Conservation (phyloP, 1,140 invertebrate species). For the Cydia amplana region DNA sequence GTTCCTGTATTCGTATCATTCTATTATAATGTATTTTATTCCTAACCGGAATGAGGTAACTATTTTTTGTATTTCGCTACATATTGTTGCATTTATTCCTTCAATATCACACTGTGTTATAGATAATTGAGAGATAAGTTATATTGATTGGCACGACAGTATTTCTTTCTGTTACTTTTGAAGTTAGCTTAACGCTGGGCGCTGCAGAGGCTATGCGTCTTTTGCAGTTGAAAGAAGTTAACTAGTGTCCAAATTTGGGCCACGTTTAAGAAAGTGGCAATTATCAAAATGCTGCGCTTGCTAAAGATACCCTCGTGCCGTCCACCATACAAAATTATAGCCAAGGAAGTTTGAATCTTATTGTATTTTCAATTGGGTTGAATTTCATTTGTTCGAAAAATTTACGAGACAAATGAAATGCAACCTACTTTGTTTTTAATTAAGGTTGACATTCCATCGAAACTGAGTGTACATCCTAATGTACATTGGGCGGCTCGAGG, state of each 20-base stretch:
- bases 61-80: conserved; percentile 47
- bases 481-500: too few relatives aligned
- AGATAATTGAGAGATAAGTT: conserved; percentile 34
- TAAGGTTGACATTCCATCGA: too few relatives aligned
- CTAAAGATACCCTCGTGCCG: too few relatives aligned
- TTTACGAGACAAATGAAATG: too few relatives aligned
- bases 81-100: conserved; percentile 48
- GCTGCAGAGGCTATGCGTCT: not conserved
- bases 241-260: not conserved
- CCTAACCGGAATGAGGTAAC: conserved; percentile 55
- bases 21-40: conserved; percentile 40
- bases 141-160: not conserved
- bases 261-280: too few relatives aligned
- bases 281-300: too few relatives aligned
- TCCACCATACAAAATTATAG: too few relatives aligned
- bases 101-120: conserved; percentile 60
- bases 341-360: too few relatives aligned
- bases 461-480: too few relatives aligned
- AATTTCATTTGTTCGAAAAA: too few relatives aligned
- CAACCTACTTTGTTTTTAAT: too few relatives aligned
- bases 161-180: not conserved
- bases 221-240: not conserved
- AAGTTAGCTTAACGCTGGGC: not conserved
- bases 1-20: conserved; percentile 32
- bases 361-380: too few relatives aligned